Percentiles rank a stretch among this genome's conserved stretches.
Evolutionary conservation across 2,888 invertebrate genomes (phyloP).

Genomic region (Trichopoda pennipes): DNA sequence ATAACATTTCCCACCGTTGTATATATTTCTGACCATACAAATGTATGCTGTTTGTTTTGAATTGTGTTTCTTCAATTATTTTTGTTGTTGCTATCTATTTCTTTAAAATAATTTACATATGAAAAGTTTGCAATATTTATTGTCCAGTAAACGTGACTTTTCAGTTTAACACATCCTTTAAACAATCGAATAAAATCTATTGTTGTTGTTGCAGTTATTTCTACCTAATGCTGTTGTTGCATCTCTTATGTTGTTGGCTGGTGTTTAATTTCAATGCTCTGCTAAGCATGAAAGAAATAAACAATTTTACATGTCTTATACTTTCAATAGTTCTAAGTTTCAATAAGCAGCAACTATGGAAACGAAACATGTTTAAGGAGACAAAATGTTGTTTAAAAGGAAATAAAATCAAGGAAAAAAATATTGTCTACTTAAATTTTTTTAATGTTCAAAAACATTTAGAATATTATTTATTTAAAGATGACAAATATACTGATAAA

Average conservation of each 20-base stretch:
- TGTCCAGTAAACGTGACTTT: slow-evolving; percentile 66
- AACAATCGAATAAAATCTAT: slow-evolving; percentile 48
- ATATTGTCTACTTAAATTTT: no score
- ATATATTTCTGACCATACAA: slow-evolving; percentile 24
- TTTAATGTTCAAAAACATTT: no score
- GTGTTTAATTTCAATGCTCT: slow-evolving; percentile 37
- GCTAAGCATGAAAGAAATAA: slow-evolving; percentile 13
- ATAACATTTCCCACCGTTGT: slow-evolving; percentile 19
- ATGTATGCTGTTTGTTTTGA: slow-evolving; percentile 1
- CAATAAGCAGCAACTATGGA: not conserved
- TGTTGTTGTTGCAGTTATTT: slow-evolving; percentile 22
- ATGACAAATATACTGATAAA: no score
- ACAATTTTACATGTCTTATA: slow-evolving; percentile 5
- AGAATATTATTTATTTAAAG: no score
- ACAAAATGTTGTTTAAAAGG: no score
- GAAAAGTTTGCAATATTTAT: slow-evolving; percentile 64
- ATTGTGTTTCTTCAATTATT: not conserved
- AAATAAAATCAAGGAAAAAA: no score
- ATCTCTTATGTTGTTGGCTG: not conserved
- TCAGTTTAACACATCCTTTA: slow-evolving; percentile 62
- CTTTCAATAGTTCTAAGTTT: slow-evolving; percentile 23
- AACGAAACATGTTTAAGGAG: not conserved
- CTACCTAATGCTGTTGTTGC: slow-evolving; percentile 10
- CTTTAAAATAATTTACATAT: slow-evolving; percentile 56
- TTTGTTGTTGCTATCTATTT: slow-evolving; percentile 12